Conservation (phyloP, 2,797 vertebrate genomes). For the Clarias fuscus region DNA sequence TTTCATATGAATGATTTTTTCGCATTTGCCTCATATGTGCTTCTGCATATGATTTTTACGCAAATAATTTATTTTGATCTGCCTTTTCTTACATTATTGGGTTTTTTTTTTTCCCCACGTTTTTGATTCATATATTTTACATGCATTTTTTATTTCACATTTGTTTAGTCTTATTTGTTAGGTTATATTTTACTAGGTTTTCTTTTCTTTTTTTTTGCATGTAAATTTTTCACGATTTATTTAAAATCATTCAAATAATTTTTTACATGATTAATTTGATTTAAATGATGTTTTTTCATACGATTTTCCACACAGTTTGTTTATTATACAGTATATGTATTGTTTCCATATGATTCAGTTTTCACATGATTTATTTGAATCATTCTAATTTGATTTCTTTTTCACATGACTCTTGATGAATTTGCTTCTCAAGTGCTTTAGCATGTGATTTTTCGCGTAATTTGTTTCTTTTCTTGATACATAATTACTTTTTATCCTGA, state of each 20-base stretch:
- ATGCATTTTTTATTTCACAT: not conserved
- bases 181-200: not conserved
- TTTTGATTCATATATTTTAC: not conserved
- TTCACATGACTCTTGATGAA: too few species aligned
- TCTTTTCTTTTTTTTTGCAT: not conserved
- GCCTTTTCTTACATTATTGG: not conserved
- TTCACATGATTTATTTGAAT: not conserved
- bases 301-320: not conserved
- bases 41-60: not conserved
- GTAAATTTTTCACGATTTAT: not conserved
- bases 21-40: not conserved
- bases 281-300: too few species aligned
- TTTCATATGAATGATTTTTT: not conserved
- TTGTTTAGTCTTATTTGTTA: not conserved
- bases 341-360: not conserved
- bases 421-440: too few species aligned
- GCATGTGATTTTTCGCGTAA: too few species aligned
- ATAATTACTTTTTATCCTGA: not conserved
- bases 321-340: not conserved
- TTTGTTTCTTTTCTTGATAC: too few species aligned
- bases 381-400: too few species aligned
- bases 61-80: not conserved
- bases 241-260: too few species aligned
- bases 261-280: too few species aligned
- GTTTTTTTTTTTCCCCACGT: not conserved